Conservation (phyloP, 2,888 invertebrate genomes). For the Chesias legatella region DNA sequence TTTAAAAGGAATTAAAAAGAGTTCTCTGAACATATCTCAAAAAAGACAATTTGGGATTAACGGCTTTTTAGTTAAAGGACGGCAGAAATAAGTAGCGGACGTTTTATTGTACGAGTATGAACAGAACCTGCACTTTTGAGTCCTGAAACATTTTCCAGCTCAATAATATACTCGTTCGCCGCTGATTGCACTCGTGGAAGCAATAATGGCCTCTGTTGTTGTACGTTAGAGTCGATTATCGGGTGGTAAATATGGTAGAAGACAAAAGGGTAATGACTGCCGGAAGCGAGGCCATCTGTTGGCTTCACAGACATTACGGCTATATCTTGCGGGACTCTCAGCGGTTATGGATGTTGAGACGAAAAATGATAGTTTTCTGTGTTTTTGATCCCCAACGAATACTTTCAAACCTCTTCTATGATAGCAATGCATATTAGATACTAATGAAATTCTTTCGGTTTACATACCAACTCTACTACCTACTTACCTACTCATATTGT, state of each 20-base stretch:
- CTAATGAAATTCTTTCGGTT: no score
- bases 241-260: slow-evolving; percentile 38
- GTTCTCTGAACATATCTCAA: no score
- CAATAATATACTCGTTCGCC: slow-evolving; percentile 54
- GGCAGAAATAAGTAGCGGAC: no score
- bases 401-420: no score
- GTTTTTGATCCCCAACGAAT: neutral
- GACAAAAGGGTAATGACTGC: slow-evolving; percentile 67
- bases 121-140: slow-evolving; percentile 56
- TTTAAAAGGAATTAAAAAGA: no score
- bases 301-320: slow-evolving; percentile 64
- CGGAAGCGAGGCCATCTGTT: slow-evolving; percentile 66
- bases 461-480: no score
- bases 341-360: slow-evolving; percentile 46
- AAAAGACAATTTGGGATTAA: no score
- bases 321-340: slow-evolving; percentile 48
- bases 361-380: slow-evolving; percentile 31
- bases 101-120: slow-evolving; percentile 2
- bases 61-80: no score
- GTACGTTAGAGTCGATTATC: slow-evolving; percentile 35
- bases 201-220: slow-evolving; percentile 33
- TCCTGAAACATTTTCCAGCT: slow-evolving; percentile 60
- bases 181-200: slow-evolving; percentile 39
- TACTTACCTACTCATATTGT: no score
- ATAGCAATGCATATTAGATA: no score